Conservation (phyloP, 2,113 vertebrate species). For the Dipodomys spectabilis region DNA sequence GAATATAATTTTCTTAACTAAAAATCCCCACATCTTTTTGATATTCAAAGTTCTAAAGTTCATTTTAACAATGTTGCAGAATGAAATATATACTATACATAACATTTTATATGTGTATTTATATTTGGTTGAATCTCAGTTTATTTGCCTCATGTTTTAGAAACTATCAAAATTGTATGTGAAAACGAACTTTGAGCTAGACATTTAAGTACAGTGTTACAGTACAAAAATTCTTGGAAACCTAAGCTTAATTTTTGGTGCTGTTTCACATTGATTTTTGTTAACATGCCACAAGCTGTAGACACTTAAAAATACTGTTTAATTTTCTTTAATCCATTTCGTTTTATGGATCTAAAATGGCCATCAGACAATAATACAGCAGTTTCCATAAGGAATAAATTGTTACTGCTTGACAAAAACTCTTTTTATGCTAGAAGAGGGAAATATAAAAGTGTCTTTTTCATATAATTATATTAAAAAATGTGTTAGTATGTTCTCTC, state of each 20-base stretch:
- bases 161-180: not conserved
- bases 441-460: conserved; percentile 85
- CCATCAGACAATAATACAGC: conserved; percentile 74
- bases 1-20: not conserved
- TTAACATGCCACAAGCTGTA: conserved; percentile 73
- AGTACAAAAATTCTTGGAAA: conserved; percentile 22
- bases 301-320: conserved; percentile 78
- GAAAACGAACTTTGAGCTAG: conserved; percentile 36
- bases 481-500: conserved; percentile 72
- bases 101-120: not conserved
- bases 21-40: not conserved
- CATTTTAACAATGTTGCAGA: not conserved
- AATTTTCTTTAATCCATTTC: conserved; percentile 82
- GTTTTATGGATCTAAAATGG: conserved; percentile 74
- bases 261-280: conserved; percentile 71
- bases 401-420: conserved; percentile 82
- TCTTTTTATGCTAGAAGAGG: conserved; percentile 77
- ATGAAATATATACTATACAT: not conserved
- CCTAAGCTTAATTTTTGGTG: conserved; percentile 57
- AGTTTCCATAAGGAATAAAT: conserved; percentile 81
- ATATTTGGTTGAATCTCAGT: not conserved
- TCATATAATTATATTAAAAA: conserved; percentile 85
- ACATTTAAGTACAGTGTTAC: not conserved
- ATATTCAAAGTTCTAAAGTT: conserved; percentile 22
- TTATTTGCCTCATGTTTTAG: not conserved